Percentiles rank a stretch among this genome's conserved stretches.
Evolutionary conservation across 64 coral and sea anemone genomes (phyloP).

Genomic region (Platygyra sinensis): DNA sequence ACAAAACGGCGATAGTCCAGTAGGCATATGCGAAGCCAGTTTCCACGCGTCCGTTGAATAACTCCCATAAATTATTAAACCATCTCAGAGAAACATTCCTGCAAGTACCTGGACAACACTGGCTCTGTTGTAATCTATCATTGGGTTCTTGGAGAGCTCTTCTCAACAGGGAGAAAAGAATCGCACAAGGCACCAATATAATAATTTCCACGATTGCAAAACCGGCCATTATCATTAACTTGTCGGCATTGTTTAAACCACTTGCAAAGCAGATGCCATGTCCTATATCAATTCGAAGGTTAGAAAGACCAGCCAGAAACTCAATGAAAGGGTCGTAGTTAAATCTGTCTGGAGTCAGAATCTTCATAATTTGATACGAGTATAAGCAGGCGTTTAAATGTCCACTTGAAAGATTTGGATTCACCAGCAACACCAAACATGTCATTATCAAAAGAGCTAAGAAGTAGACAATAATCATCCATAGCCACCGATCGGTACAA

Average conservation of each 20-base stretch:
- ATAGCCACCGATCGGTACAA: slow-evolving; percentile 6
- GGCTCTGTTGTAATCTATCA: neutral
- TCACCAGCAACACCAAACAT: neutral
- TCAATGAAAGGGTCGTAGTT: neutral
- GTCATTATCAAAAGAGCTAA: neutral
- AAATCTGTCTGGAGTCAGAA: neutral
- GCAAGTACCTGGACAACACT: neutral
- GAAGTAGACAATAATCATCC: neutral
- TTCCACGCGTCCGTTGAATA: neutral
- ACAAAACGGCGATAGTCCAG: neutral
- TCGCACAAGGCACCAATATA: neutral
- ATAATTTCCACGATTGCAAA: neutral
- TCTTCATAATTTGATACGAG: neutral
- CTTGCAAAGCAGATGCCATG: neutral
- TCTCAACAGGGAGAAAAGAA: too few species aligned
- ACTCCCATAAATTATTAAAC: neutral
- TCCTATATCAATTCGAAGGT: neutral
- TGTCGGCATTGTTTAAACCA: neutral
- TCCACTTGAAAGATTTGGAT: neutral
- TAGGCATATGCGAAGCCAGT: neutral
- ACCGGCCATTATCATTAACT: neutral
- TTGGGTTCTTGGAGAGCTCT: too few species aligned
- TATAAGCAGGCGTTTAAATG: neutral
- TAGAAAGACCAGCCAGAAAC: neutral
- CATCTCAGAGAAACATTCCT: neutral